Base-by-base conservation (phyloP, 2,113 vertebrate species). In the Ranitomeya variabilis region DNA sequence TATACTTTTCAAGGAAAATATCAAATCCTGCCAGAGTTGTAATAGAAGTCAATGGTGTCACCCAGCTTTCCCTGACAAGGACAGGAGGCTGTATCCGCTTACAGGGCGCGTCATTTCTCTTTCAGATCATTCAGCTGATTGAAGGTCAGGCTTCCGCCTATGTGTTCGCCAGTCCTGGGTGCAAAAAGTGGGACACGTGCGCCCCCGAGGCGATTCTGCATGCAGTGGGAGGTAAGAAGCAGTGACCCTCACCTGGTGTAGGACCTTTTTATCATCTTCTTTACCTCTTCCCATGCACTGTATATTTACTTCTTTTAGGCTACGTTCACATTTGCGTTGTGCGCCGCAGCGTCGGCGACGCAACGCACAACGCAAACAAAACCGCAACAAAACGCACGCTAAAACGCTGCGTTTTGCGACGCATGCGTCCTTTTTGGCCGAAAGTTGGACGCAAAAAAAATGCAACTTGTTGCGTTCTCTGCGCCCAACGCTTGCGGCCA, bases 181-280 rank as follows among this genome's bases (percentile, higher is more conserved):
- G 97, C 92, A 99, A 99, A 91, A 99, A 99, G 90, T 99, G 98
- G 98, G 98, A 99, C 90, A 99, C 98, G 0, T 99, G 98, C 90
- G 98, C 96, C 84, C 96, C 98, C 8, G 98, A 99, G 92, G 98
- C 97, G 59, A 96, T 99, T 89, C 94, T 99, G 23, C 96, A 96
- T 66, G 96, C 97, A 31, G 96, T 99, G 11, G 98, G 98, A 95
- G 98, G 98, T 99, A 89, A 94, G 91, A 23, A 83, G 11, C 6
- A 7, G 19, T 64, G 23, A 19, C 18, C 10, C 3, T 45, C 37
- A 45, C 1, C 80, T 8, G 26, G 52, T 3, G 16, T 16, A 4
- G 12, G 55, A 12, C 23, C 59, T 10, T 64, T 0, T 7, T 67
- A 66, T 60, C 2, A 2, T 57, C 14, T 45, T 64, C 21, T 67